These are phyloP conservation scores for Macrosteles quadrilineatus DNA, from an alignment of 1,140 invertebrate genomes.

Conservation along the genomic window DNA sequence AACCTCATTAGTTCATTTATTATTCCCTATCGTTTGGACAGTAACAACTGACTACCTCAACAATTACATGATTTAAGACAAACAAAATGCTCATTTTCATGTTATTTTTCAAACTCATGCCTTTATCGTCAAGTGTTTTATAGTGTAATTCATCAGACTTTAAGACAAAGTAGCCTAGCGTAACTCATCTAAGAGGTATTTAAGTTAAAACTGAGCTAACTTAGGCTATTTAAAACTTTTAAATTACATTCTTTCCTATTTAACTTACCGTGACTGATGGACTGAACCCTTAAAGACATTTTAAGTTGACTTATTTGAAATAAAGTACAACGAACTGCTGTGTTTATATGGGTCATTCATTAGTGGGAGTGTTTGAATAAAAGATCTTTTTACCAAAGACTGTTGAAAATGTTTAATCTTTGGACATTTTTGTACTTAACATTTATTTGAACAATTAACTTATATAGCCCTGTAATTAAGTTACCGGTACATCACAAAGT, in stretches of 20 bases:
- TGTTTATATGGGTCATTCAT: background rate
- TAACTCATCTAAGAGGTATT: background rate
- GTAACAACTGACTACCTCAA: background rate
- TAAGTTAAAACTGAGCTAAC: too few species aligned
- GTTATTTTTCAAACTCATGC: slow-evolving; percentile 3
- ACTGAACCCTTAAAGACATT: background rate
- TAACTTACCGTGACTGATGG: slow-evolving; percentile 6
- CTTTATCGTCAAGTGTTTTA: background rate
- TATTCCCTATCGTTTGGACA: background rate
- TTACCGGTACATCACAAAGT: too few species aligned
- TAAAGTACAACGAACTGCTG: background rate
- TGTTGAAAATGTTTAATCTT: too few species aligned
- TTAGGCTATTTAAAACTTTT: too few species aligned
- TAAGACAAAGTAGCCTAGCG: slow-evolving; percentile 14
- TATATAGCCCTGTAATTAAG: too few species aligned
- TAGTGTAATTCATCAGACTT: slow-evolving; percentile 12
- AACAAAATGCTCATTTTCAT: background rate
- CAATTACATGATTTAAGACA: background rate
- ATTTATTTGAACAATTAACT: too few species aligned
- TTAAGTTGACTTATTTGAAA: background rate
- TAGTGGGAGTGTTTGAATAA: background rate
- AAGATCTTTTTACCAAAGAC: too few species aligned
- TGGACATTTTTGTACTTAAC: too few species aligned
- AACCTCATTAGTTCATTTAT: background rate
- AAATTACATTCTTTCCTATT: too few species aligned